A percentile compares a stretch with the other conserved stretches of the same genome.
Conservation (phyloP, 1,140 invertebrate species). For the Scaptomyza pallida region DNA sequence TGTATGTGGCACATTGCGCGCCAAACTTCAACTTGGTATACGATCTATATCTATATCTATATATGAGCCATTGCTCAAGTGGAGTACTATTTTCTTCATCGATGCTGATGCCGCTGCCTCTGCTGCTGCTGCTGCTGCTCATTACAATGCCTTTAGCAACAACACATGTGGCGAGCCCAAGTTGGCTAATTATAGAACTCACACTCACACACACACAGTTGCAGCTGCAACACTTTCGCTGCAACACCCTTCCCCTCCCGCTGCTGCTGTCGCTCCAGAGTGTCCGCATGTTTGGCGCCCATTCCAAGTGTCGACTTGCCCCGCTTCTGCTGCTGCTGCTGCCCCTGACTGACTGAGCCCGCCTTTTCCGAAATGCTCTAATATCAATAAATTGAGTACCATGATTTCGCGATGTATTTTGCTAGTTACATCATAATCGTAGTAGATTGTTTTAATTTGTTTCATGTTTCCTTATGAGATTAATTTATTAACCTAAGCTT, state of each 20-base stretch:
- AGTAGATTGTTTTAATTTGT: not conserved
- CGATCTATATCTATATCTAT: conserved; percentile 26
- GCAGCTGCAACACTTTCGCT: conserved; percentile 65
- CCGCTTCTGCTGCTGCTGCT: too few relatives aligned
- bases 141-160: conserved; percentile 72
- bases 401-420: not conserved
- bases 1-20: conserved; percentile 48
- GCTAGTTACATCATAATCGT: not conserved
- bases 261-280: not conserved
- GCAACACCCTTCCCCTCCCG: conserved; percentile 7
- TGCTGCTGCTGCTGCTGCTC: conserved; percentile 37
- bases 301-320: conserved; percentile 35
- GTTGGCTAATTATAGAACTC: conserved; percentile 41
- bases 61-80: conserved; percentile 67
- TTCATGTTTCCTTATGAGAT: not conserved
- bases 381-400: not conserved
- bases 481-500: too few relatives aligned
- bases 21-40: conserved; percentile 61
- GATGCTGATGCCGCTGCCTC: too few relatives aligned
- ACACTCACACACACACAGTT: conserved; percentile 3
- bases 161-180: conserved; percentile 65
- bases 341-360: conserved; percentile 26
- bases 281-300: conserved; percentile 39
- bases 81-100: conserved; percentile 67
- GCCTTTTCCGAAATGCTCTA: conserved; percentile 29